phyloP scores from a whole-genome alignment of 2,888 invertebrate genomes.

The Nephrotoma guestfalica region DNA sequence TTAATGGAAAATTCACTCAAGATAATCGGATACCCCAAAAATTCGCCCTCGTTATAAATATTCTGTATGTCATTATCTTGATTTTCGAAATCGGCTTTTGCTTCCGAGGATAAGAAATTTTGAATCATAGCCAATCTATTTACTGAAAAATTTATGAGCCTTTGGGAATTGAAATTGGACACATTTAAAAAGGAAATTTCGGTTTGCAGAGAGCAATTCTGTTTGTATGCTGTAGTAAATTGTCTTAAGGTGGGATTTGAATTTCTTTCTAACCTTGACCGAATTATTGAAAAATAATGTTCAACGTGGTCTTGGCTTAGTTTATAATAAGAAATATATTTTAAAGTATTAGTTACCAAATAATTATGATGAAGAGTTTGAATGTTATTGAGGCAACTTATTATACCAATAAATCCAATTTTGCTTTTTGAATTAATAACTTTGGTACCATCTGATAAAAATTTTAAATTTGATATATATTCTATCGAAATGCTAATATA shows the following conservation, averaged over 20 bases:
- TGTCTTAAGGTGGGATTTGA: not conserved
- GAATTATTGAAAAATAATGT: not conserved
- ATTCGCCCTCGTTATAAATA: not conserved
- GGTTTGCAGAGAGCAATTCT: not conserved
- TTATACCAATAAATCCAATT: constrained; percentile 3
- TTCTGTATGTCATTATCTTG: not conserved
- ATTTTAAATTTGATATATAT: constrained; percentile 1
- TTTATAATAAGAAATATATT: not conserved
- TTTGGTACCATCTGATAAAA: not conserved
- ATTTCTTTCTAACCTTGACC: not conserved
- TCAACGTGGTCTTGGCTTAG: constrained; percentile 6
- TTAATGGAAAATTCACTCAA: not conserved
- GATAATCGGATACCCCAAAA: not conserved
- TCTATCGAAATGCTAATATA: not conserved
- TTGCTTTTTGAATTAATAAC: not conserved
- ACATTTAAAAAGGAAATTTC: not conserved
- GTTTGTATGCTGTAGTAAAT: not conserved
- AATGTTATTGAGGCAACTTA: not conserved
- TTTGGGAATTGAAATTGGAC: not conserved
- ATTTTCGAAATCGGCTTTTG: not conserved
- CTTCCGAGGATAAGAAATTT: not conserved
- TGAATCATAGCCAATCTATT: not conserved
- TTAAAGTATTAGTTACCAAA: not conserved
- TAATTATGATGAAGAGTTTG: not conserved
- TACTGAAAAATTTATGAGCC: not conserved